phyloP scores from a whole-genome alignment of 2,113 vertebrate species.

The Microcebus murinus region DNA sequence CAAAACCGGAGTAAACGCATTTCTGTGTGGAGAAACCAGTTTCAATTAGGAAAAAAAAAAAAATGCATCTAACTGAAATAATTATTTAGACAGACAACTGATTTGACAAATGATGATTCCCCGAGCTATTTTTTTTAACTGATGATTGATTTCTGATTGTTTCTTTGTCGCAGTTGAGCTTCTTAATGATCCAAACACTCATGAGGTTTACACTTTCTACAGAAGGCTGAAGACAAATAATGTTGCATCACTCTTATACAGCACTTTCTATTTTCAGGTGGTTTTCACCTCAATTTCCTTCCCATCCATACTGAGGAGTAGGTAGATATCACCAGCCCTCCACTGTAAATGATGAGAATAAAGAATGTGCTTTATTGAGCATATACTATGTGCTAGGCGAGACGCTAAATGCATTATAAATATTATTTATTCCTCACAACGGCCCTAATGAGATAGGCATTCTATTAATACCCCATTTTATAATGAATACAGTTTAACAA shows the following conservation, averaged over 20 bases:
- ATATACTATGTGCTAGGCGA: neutral
- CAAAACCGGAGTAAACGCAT: neutral
- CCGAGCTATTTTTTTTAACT: conserved; percentile 4
- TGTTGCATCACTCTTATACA: neutral
- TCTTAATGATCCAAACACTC: conserved; percentile 29
- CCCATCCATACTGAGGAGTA: neutral
- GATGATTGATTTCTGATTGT: conserved; percentile 41
- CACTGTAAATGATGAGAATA: neutral
- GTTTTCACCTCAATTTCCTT: conserved; percentile 10
- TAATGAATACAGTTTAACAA: conserved; percentile 8
- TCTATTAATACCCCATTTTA: neutral
- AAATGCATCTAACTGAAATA: conserved; percentile 16
- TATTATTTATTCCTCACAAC: conserved; percentile 5
- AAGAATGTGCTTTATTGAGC: neutral
- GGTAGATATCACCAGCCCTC: neutral
- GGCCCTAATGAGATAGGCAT: neutral
- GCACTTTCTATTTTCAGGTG: conserved; percentile 17
- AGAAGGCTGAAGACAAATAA: neutral
- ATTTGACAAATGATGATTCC: conserved; percentile 48
- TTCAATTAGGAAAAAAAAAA: neutral
- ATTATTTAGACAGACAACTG: conserved; percentile 37
- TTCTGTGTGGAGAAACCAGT: neutral
- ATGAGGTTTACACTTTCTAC: neutral
- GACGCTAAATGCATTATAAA: neutral
- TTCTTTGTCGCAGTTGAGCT: conserved; percentile 23